Conservation (phyloP, 92 coral and sea anemone species). For the Epizoanthus stellaris region DNA sequence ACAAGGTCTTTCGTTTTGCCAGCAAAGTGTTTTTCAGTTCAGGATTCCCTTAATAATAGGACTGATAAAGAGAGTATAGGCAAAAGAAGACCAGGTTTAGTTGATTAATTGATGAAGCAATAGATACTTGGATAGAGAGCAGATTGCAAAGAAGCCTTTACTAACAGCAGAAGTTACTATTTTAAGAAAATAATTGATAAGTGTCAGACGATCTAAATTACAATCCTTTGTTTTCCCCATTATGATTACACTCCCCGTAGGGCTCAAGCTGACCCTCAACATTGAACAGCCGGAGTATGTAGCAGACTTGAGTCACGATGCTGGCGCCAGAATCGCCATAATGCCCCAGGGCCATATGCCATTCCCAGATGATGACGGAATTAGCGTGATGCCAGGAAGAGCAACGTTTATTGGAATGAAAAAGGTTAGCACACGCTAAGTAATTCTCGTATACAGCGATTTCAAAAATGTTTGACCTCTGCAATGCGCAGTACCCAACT, state of each 20-base stretch:
- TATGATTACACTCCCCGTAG: neutral
- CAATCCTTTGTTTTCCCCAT: neutral
- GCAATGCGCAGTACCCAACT: too few species aligned
- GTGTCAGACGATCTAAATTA: too few species aligned
- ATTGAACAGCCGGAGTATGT: constrained; percentile 30
- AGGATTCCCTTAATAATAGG: too few species aligned
- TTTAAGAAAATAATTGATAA: neutral
- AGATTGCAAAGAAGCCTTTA: neutral
- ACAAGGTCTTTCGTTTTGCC: too few species aligned
- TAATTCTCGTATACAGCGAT: too few species aligned
- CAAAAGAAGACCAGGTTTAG: too few species aligned
- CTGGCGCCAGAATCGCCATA: constrained; percentile 41
- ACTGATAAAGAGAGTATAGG: too few species aligned
- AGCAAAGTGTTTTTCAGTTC: too few species aligned
- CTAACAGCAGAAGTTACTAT: neutral
- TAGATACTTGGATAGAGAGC: too few species aligned
- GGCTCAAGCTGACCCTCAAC: constrained; percentile 46
- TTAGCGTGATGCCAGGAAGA: constrained; percentile 52
- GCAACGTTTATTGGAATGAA: constrained; percentile 23
- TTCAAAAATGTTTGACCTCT: too few species aligned
- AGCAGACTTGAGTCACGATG: constrained; percentile 42
- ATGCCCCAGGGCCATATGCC: constrained; percentile 46
- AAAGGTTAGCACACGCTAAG: neutral
- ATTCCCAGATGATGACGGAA: constrained; percentile 61
- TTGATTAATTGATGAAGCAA: neutral